These are phyloP conservation scores for Drosophila stalkeri DNA, from an alignment of 2,888 invertebrate species.

Conservation along the genomic window DNA sequence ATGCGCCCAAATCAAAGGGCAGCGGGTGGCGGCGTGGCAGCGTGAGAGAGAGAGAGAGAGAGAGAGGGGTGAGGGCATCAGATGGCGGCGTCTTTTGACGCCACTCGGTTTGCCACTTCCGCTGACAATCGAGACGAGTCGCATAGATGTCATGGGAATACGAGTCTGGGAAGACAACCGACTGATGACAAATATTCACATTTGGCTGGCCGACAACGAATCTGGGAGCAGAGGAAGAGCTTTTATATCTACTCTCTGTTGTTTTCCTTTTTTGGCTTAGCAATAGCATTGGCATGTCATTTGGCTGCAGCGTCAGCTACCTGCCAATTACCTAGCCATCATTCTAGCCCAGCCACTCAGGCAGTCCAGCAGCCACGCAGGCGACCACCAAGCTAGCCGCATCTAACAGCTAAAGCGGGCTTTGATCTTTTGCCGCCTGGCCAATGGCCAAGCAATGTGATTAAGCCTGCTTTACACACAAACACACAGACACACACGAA, in stretches of 20 bases:
- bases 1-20: constrained; percentile 40
- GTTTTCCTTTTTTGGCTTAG: constrained; percentile 16
- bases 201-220: constrained; percentile 42
- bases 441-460: constrained; percentile 82
- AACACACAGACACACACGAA: constrained; percentile 23
- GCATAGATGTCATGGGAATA: constrained; percentile 76
- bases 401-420: constrained; percentile 73
- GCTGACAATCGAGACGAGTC: constrained; percentile 51
- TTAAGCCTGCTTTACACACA: constrained; percentile 78
- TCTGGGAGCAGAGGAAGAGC: constrained; percentile 48
- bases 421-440: constrained; percentile 79
- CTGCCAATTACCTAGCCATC: constrained; percentile 75
- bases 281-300: constrained; percentile 72
- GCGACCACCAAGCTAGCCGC: constrained; percentile 77
- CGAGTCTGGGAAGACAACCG: constrained; percentile 29
- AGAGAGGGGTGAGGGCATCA: not conserved
- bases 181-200: constrained; percentile 55
- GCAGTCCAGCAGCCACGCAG: constrained; percentile 24
- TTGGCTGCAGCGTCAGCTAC: constrained; percentile 68
- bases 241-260: constrained; percentile 24
- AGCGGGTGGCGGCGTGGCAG: not conserved
- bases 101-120: constrained; percentile 83
- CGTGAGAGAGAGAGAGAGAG: not conserved
- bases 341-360: constrained; percentile 62
- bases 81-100: constrained; percentile 77